Base-by-base conservation (phyloP, 2,113 vertebrate species). In the Melanerpes aurifrons region DNA sequence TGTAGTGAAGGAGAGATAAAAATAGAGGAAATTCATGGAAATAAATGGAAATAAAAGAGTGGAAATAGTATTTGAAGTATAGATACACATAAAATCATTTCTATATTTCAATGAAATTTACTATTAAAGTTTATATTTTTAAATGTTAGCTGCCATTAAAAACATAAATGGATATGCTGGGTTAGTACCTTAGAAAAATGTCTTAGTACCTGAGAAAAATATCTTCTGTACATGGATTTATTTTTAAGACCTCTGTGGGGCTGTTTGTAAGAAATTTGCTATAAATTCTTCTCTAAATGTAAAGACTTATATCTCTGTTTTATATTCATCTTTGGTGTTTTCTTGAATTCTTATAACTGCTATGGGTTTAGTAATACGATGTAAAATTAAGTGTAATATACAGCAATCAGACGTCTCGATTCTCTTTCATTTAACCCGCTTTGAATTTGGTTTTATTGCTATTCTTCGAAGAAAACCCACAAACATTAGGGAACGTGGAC, bases 381-480 rank as follows among this genome's bases (percentile, higher is more conserved):
- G 95, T 92, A 97, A 97, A 94, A 97, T 96, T 96, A 96, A 94
- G 92, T 97, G 95, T 94, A 95, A 96, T 96, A 94, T 96, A 94
- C 93, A 94, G 87, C 95, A 93, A 92, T 96, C 96, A 95, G 93
- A 95, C 24, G 15, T 96, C 94, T 94, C 95, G 82, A 79, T 94
- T 97, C 96, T 94, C 93, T 94, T 97, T 96, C 96, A 95, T 97
- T 97, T 96, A 96, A 96, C 92, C 92, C 64, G n/a, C 81, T 97
- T 88, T 77, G 89, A 58, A 97, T 96, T 92, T 89, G 66, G 4
- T 95, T 93, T 92, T 92, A 93, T 96, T 93, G 89, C 89, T 91
- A 24, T 93, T 74, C 56, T 96, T 96, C 96, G 92, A 91, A 96
- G 94, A 96, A 97, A 97, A 82, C 92, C 91, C 90, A 94, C 82